Base-by-base conservation (phyloP, 2,888 invertebrate species). In the Tridacna crocea region DNA sequence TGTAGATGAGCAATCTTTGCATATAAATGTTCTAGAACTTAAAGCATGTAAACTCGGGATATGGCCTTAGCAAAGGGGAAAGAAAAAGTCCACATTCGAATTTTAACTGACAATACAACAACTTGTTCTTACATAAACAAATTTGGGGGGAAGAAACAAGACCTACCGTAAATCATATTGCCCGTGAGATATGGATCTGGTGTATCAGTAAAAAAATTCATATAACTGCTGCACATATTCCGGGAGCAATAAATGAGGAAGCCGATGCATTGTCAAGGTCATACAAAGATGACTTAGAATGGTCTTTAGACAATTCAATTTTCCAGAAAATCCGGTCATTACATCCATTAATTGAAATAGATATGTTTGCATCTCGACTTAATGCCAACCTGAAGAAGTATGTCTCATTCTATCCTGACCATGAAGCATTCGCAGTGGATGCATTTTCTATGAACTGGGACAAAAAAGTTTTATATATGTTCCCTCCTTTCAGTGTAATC, bases 231-330 rank as follows among this genome's bases (percentile, higher is more conserved):
- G 73, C 76, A 11, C 81, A 81, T 79, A 22, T 87, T 15, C 79
- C 80, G 1, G 87, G 80, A 15, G 63, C 26, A 22, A 0, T 63
- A 1, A 87, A 84, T 55, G 15, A n/a, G 12, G 70, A 80, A 47
- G 86, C 84, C 15, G 86, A 84, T 55, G 47, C 55, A 26, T 46
- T 80, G n/a, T 87, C 84, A 11, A 48, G 84, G 15, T 72, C 47
- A 22, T 27, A 78, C 10, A 84, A 82, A 76, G 74, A 80, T 72
- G 86, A 84, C 55, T 61, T 82, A 10, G 86, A 84, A 68, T 84
- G 86, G 86, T n/a, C 80, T 17, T 19, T 87, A 17, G 26, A 66
- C 17, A 6, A 22, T 22, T 47, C 66, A 10, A 61, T 80, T 65
- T 80, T 83, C 63, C 0, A 63, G 0, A 22, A 36, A 51, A 73